Base-by-base conservation (phyloP, 2,113 vertebrate genomes). In the Taxidea taxus region DNA sequence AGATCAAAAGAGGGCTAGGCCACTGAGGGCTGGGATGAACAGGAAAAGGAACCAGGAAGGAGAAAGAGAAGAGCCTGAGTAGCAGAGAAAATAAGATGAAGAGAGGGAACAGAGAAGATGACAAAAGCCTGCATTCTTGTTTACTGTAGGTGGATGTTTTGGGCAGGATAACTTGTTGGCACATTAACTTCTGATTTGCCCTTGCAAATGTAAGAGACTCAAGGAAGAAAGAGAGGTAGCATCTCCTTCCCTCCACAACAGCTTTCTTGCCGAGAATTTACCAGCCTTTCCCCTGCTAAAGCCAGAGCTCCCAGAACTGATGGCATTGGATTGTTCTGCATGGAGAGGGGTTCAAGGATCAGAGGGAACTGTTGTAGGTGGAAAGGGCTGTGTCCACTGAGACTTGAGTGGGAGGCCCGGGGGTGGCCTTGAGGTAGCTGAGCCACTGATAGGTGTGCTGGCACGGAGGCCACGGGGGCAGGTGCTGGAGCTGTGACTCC, bases 401-500 rank as follows among this genome's bases (percentile, higher is more conserved):
- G 39, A 39, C 29, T 27, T 47, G 42, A 49, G 7, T 21, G 16
- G n/a, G 12, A 11, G 49, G 27, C 34, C 4, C 49, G 54, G 47
- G 20, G 58, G 58, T 6, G 25, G 29, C 34, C 74, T n/a, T 27
- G 49, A 54, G 27, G 49, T 27, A 44, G 75, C 39, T 31, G 62
- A 95, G 75, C 44, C 2, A 3, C 12, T 0, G 47, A 20, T 1
- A 6, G 1, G 6, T 18, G 7, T 12, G 13, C 1, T 1, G 29
- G 58, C 39, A 27, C 0, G 2, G 83, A 85, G 27, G 90, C 37
- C 8, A 3, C 4, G 4, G 12, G 29, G 16, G 21, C 42, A 47
- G 20, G 60, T 29, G 31, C 13, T 44, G 78, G 54, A 70, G 49
- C 29, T 39, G 4, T 20, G 37, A 34, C 39, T 39, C 60, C 4